Evolutionary conservation across 2,888 invertebrate genomes (phyloP).

Genomic region (Falcaria lacertinaria): DNA sequence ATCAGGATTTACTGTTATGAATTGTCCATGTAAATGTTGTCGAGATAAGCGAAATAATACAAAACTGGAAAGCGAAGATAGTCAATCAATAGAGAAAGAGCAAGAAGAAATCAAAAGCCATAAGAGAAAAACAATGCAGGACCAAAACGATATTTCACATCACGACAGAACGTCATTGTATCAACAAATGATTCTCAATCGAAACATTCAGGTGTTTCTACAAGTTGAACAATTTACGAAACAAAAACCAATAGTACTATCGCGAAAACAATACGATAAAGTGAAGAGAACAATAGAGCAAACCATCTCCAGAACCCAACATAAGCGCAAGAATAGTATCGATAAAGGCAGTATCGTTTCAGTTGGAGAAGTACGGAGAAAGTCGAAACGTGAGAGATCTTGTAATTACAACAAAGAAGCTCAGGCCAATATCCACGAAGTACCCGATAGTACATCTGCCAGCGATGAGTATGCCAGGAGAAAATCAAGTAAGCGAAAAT

Average conservation of each 20-base stretch:
- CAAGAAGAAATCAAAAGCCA: neutral
- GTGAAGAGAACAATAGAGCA: constrained; percentile 50
- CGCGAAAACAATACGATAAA: constrained; percentile 55
- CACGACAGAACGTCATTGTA: constrained; percentile 18
- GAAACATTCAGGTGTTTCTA: constrained; percentile 47
- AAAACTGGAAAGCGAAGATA: neutral
- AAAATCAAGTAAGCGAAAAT: neutral
- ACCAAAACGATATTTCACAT: constrained; percentile 6
- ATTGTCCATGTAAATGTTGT: neutral
- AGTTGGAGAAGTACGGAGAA: constrained; percentile 35
- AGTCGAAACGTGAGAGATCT: constrained; percentile 9
- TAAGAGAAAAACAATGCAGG: neutral
- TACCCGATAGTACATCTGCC: neutral
- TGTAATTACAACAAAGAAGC: constrained; percentile 10
- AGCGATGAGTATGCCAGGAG: neutral
- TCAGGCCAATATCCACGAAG: neutral
- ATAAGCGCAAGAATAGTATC: constrained; percentile 17
- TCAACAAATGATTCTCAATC: constrained; percentile 37
- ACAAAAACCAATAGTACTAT: constrained; percentile 47
- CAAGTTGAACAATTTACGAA: constrained; percentile 45
- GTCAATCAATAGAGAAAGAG: neutral
- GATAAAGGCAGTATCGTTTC: constrained; percentile 32
- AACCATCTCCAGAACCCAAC: constrained; percentile 21
- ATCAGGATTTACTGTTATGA: neutral
- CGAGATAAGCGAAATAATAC: neutral